phyloP scores from a whole-genome alignment of 2,113 vertebrate species.

The Chionodraco myersi region DNA sequence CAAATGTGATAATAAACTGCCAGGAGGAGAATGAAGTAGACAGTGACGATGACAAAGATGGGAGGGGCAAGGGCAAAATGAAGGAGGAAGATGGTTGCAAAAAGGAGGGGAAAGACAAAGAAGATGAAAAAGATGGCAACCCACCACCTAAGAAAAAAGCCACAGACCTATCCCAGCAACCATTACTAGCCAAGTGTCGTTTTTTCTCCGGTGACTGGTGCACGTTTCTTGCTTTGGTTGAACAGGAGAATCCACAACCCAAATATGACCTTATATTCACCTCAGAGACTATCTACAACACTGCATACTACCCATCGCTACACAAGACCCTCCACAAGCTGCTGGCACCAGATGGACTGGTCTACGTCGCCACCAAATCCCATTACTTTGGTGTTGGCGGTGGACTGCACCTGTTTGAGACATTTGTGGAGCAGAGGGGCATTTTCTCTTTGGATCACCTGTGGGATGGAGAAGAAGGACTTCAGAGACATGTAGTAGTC shows the following conservation, averaged over 20 bases:
- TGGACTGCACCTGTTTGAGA: slow-evolving; percentile 89
- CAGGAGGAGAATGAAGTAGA: slow-evolving; percentile 72
- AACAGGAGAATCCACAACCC: slow-evolving; percentile 66
- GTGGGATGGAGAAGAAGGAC: slow-evolving; percentile 87
- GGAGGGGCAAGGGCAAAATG: slow-evolving; percentile 29
- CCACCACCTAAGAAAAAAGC: slow-evolving; percentile 72
- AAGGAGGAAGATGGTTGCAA: slow-evolving; percentile 12
- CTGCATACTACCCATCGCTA: slow-evolving; percentile 86
- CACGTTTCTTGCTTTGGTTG: slow-evolving; percentile 85
- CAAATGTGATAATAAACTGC: slow-evolving; percentile 89
- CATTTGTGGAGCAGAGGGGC: slow-evolving; percentile 85
- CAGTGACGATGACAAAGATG: slow-evolving; percentile 35
- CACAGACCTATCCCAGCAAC: slow-evolving; percentile 46
- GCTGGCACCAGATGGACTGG: slow-evolving; percentile 81
- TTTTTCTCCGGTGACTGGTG: slow-evolving; percentile 97
- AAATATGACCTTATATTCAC: slow-evolving; percentile 94
- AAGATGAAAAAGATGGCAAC: slow-evolving; percentile 5
- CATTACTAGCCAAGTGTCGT: slow-evolving; percentile 74
- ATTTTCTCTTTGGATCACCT: slow-evolving; percentile 84
- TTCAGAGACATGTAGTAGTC: slow-evolving; percentile 89
- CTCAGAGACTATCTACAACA: slow-evolving; percentile 96
- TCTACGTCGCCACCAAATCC: slow-evolving; percentile 92
- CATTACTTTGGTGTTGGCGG: slow-evolving; percentile 98
- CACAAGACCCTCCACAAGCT: slow-evolving; percentile 86
- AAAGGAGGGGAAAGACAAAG: slow-evolving; percentile 27